Percentiles rank a stretch among this genome's conserved stretches.
Conservation (phyloP, 2,888 invertebrate species). For the Apamea crenata region DNA sequence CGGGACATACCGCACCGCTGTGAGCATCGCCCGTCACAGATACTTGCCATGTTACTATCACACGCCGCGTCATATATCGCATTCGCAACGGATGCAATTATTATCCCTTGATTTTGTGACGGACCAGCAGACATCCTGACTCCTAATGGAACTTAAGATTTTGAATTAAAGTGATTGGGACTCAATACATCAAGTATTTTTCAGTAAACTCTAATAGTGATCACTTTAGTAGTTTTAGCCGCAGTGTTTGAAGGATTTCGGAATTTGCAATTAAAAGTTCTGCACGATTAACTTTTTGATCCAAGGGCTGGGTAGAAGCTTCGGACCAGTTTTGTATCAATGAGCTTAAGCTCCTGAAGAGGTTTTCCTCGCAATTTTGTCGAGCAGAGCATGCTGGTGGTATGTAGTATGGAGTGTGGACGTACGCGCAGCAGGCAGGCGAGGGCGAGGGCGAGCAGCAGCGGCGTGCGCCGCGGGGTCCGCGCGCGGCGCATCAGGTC, state of each 20-base stretch:
- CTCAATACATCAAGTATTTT: neutral
- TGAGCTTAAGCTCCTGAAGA: neutral
- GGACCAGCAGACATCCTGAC: neutral
- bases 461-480: slow-evolving; percentile 84
- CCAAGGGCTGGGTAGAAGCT: neutral
- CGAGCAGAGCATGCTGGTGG: slow-evolving; percentile 9
- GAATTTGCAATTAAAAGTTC: neutral
- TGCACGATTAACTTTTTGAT: neutral
- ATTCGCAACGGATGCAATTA: slow-evolving; percentile 22
- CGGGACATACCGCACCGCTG: slow-evolving; percentile 56
- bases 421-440: slow-evolving; percentile 85
- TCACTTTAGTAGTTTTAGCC: neutral
- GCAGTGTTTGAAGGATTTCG: neutral
- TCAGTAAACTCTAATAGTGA: neutral
- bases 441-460: slow-evolving; percentile 86
- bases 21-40: slow-evolving; percentile 23
- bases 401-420: slow-evolving; percentile 40
- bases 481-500: slow-evolving; percentile 83
- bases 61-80: slow-evolving; percentile 1
- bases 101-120: neutral
- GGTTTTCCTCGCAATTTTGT: no score
- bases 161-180: neutral
- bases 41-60: slow-evolving; percentile 36
- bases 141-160: neutral
- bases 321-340: neutral